These are phyloP conservation scores for Tupaia tana DNA, from an alignment of 2,113 vertebrate genomes.

Conservation along the genomic window DNA sequence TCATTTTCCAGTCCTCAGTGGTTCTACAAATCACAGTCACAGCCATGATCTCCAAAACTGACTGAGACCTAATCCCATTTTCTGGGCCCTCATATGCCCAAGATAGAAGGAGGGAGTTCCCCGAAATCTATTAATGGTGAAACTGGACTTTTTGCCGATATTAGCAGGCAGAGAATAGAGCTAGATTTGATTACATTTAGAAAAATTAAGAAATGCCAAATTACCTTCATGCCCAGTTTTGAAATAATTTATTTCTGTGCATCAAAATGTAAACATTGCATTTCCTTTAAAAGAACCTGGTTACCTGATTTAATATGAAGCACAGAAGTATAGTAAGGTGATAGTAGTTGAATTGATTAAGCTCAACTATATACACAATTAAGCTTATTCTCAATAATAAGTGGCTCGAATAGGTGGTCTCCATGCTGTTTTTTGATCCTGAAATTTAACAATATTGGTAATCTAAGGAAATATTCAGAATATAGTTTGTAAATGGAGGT, in stretches of 20 bases:
- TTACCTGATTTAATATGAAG: slow-evolving; percentile 56
- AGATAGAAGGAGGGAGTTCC: not conserved
- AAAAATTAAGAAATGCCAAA: slow-evolving; percentile 18
- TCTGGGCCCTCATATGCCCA: not conserved
- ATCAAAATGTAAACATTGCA: not conserved
- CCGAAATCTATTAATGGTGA: not conserved
- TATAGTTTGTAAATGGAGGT: slow-evolving; percentile 42
- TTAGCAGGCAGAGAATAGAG: not conserved
- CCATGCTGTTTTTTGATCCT: not conserved
- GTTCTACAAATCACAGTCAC: not conserved
- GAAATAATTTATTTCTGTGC: slow-evolving; percentile 7
- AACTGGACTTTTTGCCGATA: not conserved
- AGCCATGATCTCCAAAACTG: not conserved
- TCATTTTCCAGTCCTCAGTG: not conserved
- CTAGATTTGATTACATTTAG: slow-evolving; percentile 22
- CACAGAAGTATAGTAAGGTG: slow-evolving; percentile 19
- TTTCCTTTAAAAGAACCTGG: slow-evolving; percentile 47
- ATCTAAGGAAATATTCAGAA: not conserved
- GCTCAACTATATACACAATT: slow-evolving; percentile 39
- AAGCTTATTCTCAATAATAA: slow-evolving; percentile 37
- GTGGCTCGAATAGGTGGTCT: slow-evolving; percentile 5
- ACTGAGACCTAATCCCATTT: not conserved
- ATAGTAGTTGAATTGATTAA: slow-evolving; percentile 46
- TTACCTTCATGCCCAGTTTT: not conserved
- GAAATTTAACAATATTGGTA: slow-evolving; percentile 21